Base-by-base conservation (phyloP, 2,888 invertebrate species). In the Chorisops tibialis region DNA sequence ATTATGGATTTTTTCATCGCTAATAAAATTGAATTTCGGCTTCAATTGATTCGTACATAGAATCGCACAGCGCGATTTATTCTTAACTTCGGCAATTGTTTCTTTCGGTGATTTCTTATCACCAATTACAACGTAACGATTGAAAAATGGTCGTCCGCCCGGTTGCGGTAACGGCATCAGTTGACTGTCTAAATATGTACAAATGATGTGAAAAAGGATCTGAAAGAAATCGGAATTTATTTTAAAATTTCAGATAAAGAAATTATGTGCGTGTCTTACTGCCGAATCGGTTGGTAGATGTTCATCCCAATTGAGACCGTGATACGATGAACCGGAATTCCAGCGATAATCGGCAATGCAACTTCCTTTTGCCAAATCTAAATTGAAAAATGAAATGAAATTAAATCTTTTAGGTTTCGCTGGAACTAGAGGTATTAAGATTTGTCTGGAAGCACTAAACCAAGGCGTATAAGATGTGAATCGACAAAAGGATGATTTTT, bases 331-430 rank as follows among this genome's bases (percentile, higher is more conserved):
- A 48, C 95, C 95, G 62, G 87, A 84, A 78, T 89, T 87, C 95
- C 96, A 96, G 67, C 87, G 86, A 79, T 89, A 96, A 70, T 88
- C 89, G 71, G 91, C 89, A 81, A 96, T 88, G 72, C 93, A 93
- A 9, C 93, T 91, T 65, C 93, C 93, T 72, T 83, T 85, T 0
- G 89, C 84, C 65, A 96, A 81, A 70, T 90, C 89, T 82, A 73
- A 43, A n/a, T n/a, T n/a, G 71, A 67, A 52, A 60, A 54, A 54
- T 49, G n/a, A n/a, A 49, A 49, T 6, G 12, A 6, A 24, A 49
- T 24, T 19, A 47, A 21, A 30, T 30, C 30, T 5, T 41, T 16
- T 11, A 41, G 41, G 12, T 16, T 11, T 12, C 11, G 12, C 12
- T 9, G 30, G n/a, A n/a, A n/a, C n/a, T n/a, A n/a, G n/a, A n/a